Conservation (phyloP, 2,113 vertebrate genomes). For the Calidris pugnax region DNA sequence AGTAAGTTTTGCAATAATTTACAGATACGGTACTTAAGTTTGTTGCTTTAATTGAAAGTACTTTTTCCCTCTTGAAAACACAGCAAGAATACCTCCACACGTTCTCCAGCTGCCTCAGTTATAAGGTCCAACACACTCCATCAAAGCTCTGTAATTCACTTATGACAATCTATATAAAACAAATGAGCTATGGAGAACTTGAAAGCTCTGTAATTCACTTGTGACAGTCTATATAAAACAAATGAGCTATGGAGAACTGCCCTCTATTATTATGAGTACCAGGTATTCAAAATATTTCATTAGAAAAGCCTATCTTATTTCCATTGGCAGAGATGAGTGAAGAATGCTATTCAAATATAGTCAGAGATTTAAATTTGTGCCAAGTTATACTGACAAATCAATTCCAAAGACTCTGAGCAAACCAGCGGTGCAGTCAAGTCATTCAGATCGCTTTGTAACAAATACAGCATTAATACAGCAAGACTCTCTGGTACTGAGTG, state of each 20-base stretch:
- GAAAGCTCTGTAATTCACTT: constrained; percentile 6
- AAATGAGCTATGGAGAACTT: constrained; percentile 53
- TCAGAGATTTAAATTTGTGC: neutral
- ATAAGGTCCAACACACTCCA: neutral
- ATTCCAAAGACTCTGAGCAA: neutral
- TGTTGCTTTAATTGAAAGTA: neutral
- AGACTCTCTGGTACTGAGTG: neutral
- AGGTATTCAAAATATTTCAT: constrained; percentile 30
- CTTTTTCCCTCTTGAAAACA: neutral
- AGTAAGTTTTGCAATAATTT: neutral
- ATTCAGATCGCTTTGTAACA: neutral
- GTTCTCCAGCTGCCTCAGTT: neutral
- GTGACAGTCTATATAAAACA: constrained; percentile 35
- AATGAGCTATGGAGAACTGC: constrained; percentile 45
- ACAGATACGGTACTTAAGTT: neutral
- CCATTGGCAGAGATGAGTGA: neutral
- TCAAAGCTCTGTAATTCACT: neutral
- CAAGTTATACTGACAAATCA: neutral
- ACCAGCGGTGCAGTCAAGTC: neutral
- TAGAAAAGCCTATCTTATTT: neutral
- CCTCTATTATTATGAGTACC: neutral
- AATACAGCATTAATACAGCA: neutral
- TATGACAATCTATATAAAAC: constrained; percentile 28
- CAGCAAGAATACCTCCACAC: neutral
- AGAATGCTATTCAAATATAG: neutral